A percentile compares a stretch with the other conserved stretches of the same genome.
Conservation (phyloP, 2,113 vertebrate genomes). For the Eulemur macaco region DNA sequence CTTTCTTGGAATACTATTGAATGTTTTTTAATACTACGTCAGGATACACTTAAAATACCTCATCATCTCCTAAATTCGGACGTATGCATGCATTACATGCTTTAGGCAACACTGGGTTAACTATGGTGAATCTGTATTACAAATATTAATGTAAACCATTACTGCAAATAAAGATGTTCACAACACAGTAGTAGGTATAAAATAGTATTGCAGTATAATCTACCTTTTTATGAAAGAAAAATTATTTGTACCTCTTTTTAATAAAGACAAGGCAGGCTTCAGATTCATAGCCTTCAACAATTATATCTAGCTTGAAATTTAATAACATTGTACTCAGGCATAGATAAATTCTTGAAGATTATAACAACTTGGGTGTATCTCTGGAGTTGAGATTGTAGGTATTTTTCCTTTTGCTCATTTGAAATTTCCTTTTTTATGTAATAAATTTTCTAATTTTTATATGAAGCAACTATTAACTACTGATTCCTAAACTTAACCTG, state of each 20-base stretch:
- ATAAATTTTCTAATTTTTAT: slow-evolving; percentile 15
- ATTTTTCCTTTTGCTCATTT: neutral
- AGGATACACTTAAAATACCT: slow-evolving; percentile 30
- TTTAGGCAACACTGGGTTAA: neutral
- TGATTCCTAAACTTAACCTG: slow-evolving; percentile 32
- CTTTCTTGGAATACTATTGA: neutral
- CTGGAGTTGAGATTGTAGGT: neutral
- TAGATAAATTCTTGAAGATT: slow-evolving; percentile 11
- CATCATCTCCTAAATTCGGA: neutral
- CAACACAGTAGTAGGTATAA: neutral
- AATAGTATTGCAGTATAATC: neutral
- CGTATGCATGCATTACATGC: neutral
- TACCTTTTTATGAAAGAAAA: slow-evolving; percentile 40
- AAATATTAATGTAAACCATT: neutral
- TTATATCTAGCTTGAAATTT: slow-evolving; percentile 35
- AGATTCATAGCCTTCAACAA: neutral
- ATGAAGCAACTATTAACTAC: slow-evolving; percentile 18
- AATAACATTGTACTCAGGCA: slow-evolving; percentile 11
- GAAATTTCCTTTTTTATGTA: neutral
- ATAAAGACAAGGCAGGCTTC: neutral
- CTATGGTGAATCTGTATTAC: neutral
- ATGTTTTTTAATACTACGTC: neutral
- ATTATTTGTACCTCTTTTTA: neutral
- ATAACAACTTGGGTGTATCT: neutral
- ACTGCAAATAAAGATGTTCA: neutral